phyloP scores from a whole-genome alignment of 2,113 vertebrate genomes.

The Choloepus hoffmanni region DNA sequence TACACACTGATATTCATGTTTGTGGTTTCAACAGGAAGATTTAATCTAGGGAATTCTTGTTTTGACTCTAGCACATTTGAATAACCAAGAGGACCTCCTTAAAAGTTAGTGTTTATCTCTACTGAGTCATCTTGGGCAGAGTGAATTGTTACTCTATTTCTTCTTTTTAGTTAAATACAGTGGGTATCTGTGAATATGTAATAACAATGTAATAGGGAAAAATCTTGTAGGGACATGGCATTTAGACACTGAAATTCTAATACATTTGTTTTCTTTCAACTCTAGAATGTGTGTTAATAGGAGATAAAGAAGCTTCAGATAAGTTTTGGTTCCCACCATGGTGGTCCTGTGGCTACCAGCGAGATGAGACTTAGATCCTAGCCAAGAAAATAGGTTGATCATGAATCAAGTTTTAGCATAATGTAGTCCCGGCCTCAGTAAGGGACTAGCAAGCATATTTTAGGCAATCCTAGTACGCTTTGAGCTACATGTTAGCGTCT shows the following conservation, averaged over 20 bases:
- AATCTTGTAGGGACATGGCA: neutral
- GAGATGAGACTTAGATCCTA: neutral
- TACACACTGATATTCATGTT: neutral
- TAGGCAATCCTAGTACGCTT: neutral
- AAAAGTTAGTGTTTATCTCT: conserved; percentile 4
- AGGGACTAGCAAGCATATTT: neutral
- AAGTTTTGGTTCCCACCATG: neutral
- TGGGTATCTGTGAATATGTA: neutral
- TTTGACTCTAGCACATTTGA: neutral
- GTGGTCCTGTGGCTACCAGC: neutral
- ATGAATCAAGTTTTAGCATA: neutral
- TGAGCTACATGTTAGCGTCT: neutral
- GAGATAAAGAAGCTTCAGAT: neutral
- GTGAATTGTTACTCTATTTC: neutral
- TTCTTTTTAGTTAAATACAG: neutral
- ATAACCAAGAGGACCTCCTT: neutral
- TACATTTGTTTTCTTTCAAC: neutral
- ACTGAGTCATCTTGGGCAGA: neutral
- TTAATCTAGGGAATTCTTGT: neutral
- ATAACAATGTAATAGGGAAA: neutral
- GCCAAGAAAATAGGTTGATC: neutral
- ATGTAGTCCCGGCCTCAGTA: neutral
- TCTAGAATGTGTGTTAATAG: neutral
- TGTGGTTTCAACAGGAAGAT: neutral
- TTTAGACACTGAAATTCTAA: neutral